Evolutionary conservation across 2,888 invertebrate species (phyloP).

Genomic region (Tuta absoluta): DNA sequence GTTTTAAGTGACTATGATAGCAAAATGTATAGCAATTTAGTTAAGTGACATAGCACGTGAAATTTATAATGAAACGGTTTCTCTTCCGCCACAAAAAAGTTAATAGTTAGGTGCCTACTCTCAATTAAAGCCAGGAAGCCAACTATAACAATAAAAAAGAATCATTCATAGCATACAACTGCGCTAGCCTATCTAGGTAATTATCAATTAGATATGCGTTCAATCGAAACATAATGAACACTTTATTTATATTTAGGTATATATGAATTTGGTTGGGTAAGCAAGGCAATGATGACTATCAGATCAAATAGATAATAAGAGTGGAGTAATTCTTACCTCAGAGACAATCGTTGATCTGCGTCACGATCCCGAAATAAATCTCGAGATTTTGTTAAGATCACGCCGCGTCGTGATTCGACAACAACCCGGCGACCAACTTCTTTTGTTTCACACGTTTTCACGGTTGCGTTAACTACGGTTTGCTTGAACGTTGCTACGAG

Average conservation of each 20-base stretch:
- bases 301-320: not conserved
- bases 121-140: constrained; percentile 35
- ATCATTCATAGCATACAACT: not conserved
- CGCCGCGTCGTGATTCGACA: constrained; percentile 44
- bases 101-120: constrained; percentile 26
- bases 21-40: constrained; percentile 37
- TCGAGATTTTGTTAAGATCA: constrained; percentile 46
- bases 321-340: constrained; percentile 45
- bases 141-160: constrained; percentile 14
- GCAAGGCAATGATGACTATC: not conserved
- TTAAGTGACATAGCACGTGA: constrained; percentile 47
- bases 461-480: constrained; percentile 11
- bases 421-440: constrained; percentile 15
- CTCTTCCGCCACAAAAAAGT: constrained; percentile 40
- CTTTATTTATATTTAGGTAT: not conserved
- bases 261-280: no score
- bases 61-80: constrained; percentile 33
- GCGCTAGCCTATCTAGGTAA: not conserved
- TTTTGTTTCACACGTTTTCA: constrained; percentile 45
- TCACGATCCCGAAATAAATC: constrained; percentile 45
- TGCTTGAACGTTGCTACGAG: not conserved
- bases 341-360: constrained; percentile 39
- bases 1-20: constrained; percentile 30
- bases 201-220: not conserved
- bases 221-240: not conserved